Evolutionary conservation across 2,113 vertebrate genomes (phyloP).

Genomic region (Panthera uncia): DNA sequence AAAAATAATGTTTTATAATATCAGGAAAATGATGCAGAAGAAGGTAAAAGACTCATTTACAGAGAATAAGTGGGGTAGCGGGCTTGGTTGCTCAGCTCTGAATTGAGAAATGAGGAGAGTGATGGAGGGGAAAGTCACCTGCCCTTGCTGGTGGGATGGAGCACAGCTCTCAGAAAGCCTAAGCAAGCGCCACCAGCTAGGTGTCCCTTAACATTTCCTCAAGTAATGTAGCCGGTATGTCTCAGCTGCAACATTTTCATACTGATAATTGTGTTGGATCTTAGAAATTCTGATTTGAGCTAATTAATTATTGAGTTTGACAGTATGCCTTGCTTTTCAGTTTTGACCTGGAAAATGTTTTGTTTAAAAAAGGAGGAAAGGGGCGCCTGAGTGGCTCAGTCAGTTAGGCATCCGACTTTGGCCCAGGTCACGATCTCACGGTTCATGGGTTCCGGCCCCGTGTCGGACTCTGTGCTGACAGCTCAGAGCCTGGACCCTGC

Average conservation of each 20-base stretch:
- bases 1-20: background rate
- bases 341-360: slow-evolving; percentile 41
- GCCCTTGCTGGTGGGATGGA: background rate
- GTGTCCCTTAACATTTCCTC: background rate
- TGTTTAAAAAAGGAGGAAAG: background rate
- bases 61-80: background rate
- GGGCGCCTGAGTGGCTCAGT: no score
- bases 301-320: slow-evolving; percentile 12
- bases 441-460: no score
- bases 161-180: background rate
- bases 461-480: no score
- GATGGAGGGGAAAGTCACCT: background rate
- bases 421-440: no score
- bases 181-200: background rate
- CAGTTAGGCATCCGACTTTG: no score
- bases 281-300: slow-evolving; percentile 40
- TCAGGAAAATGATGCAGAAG: background rate
- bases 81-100: background rate
- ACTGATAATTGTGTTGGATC: background rate
- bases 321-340: slow-evolving; percentile 7
- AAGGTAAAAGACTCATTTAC: background rate
- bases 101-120: background rate
- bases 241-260: background rate
- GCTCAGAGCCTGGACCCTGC: no score
- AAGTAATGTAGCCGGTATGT: background rate